Base-by-base conservation (phyloP, 2,888 invertebrate species). In the Tipula helvola region DNA sequence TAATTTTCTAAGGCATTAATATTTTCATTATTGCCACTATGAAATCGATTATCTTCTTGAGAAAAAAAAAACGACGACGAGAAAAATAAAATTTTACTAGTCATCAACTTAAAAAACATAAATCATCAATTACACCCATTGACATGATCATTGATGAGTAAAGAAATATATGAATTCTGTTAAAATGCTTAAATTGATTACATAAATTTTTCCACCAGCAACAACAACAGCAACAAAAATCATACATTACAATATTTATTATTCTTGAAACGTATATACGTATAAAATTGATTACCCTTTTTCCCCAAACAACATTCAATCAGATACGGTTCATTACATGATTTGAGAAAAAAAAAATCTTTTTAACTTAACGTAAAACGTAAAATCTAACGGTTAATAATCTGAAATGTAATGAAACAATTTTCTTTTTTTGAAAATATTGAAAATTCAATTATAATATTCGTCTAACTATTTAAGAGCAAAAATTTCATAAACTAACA, bases 41-140 rank as follows among this genome's bases (percentile, higher is more conserved):
- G 71, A 71, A 71, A 71, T 71, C 71, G 71, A 71, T 71, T 71
- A 71, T 71, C 71, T 71, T 71, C 71, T 71, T 71, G 71, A 71
- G n/a, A 71, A 28, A 28, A 28, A 71, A 71, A 28, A 71, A 71
- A 28, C 71, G 28, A 28, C 71, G 28, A 71, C 71, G 71, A 28
- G 71, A 71, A 71, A 28, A 71, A 57, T 57, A 57, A 16, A 57
- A 71, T 71, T 71, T 71, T 71, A 71, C 71, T 71, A 71, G 71
- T 71, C 71, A 71, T 71, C 71, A 71, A 71, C 71, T 71, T 71
- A 71, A 71, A n/a, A 71, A 71, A 71, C 71, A 71, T 71, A 71
- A 71, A 71, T 71, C 71, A 71, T 71, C 71, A 71, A 71, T 71
- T 71, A 71, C 71, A 71, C 8, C 71, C 28, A 71, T 71, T 71